phyloP scores from a whole-genome alignment of 37 sponge, comb jelly and placozoan species.

The Haliclona indistincta region DNA sequence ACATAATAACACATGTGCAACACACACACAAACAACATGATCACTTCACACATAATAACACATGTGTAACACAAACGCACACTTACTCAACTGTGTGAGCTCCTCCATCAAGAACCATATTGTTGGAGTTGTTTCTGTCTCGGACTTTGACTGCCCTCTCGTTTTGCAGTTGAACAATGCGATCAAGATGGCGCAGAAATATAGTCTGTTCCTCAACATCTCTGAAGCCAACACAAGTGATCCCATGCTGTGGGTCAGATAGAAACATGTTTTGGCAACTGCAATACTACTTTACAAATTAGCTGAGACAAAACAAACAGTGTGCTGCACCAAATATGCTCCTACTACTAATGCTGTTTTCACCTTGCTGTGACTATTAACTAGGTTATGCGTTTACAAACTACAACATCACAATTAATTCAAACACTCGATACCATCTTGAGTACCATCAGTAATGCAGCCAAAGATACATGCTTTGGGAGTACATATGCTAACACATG shows the following conservation, averaged over 20 bases:
- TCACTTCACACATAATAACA: not conserved
- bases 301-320: too few relatives aligned
- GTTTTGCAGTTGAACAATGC: constrained; percentile 31
- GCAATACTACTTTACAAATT: too few relatives aligned
- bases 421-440: too few relatives aligned
- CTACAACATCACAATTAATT: too few relatives aligned
- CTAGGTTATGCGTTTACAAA: too few relatives aligned
- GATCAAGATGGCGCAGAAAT: constrained; percentile 45
- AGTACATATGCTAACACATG: too few relatives aligned
- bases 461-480: too few relatives aligned
- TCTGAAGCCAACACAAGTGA: constrained; percentile 64
- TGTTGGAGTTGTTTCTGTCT: not conserved
- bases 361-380: too few relatives aligned
- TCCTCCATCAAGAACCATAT: not conserved
- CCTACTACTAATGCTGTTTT: too few relatives aligned
- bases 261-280: too few relatives aligned
- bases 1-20: not conserved
- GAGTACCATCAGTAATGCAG: too few relatives aligned
- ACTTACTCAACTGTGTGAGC: not conserved
- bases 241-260: constrained; percentile 52
- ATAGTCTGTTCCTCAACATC: constrained; percentile 32
- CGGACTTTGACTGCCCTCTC: constrained; percentile 27
- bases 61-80: not conserved
- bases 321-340: too few relatives aligned
- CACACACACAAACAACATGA: not conserved